Conservation (phyloP, 2,797 vertebrate genomes). For the Pangasius djambal region DNA sequence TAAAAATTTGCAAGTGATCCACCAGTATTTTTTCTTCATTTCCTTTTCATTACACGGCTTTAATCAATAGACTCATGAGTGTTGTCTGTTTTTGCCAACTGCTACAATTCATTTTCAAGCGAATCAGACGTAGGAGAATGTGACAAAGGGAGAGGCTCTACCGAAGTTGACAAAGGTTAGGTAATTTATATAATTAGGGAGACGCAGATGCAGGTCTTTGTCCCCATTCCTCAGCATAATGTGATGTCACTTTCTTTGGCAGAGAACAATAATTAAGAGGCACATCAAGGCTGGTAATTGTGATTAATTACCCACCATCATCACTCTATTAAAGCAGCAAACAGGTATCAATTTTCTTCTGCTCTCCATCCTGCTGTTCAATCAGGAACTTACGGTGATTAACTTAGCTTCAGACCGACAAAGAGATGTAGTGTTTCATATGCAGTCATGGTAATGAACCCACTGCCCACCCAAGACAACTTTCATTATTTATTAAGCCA, state of each 20-base stretch:
- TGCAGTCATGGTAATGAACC: slow-evolving; percentile 48
- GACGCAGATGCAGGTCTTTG: slow-evolving; percentile 72
- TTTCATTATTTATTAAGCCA: background rate
- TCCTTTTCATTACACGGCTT: background rate
- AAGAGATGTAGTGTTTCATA: slow-evolving; percentile 68
- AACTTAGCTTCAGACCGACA: slow-evolving; percentile 70
- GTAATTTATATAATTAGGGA: slow-evolving; percentile 77
- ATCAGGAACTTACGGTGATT: slow-evolving; percentile 72
- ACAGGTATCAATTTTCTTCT: slow-evolving; percentile 78
- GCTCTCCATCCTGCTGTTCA: slow-evolving; percentile 67
- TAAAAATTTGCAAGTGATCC: background rate
- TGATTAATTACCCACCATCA: slow-evolving; percentile 78
- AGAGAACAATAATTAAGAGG: slow-evolving; percentile 74
- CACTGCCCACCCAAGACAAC: background rate
- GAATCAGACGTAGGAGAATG: slow-evolving; percentile 60
- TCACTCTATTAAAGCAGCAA: slow-evolving; percentile 68
- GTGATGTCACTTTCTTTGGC: slow-evolving; percentile 73
- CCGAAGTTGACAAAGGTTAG: slow-evolving; percentile 66
- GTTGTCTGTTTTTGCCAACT: slow-evolving; percentile 54
- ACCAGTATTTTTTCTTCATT: background rate
- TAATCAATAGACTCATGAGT: slow-evolving; percentile 27
- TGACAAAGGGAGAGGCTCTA: slow-evolving; percentile 60
- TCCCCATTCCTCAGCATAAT: slow-evolving; percentile 70
- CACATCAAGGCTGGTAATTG: slow-evolving; percentile 75
- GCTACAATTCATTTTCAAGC: slow-evolving; percentile 11